Evolutionary conservation across 2,888 invertebrate genomes (phyloP).

Genomic region (Ornithoptera alexandrae): DNA sequence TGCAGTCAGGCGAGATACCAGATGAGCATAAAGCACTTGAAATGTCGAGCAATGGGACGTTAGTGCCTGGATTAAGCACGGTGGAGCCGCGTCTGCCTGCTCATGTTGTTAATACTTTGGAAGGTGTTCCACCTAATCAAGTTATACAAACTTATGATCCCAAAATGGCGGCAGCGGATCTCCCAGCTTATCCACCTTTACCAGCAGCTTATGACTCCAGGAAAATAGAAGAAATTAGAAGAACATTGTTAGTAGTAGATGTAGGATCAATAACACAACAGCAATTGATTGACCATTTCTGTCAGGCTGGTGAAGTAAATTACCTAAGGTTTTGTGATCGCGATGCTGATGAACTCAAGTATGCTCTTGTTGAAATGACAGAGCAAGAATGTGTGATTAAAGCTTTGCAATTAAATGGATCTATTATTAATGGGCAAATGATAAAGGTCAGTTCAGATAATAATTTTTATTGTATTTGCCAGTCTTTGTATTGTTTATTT

Average conservation of each 20-base stretch:
- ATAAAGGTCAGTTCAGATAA: slow-evolving; percentile 62
- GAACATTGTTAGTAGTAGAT: slow-evolving; percentile 93
- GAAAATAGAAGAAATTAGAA: slow-evolving; percentile 96
- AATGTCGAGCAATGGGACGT: slow-evolving; percentile 92
- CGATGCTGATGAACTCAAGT: slow-evolving; percentile 86
- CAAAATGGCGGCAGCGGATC: slow-evolving; percentile 87
- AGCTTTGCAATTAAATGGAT: slow-evolving; percentile 92
- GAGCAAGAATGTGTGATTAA: slow-evolving; percentile 93
- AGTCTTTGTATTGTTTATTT: too few species aligned
- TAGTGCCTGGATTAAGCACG: slow-evolving; percentile 91
- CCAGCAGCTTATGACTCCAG: slow-evolving; percentile 92
- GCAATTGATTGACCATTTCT: slow-evolving; percentile 93
- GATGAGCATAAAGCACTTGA: slow-evolving; percentile 97
- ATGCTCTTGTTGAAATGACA: slow-evolving; percentile 95
- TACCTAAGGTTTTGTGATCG: slow-evolving; percentile 95
- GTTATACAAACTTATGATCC: slow-evolving; percentile 95
- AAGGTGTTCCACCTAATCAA: slow-evolving; percentile 90
- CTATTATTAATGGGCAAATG: slow-evolving; percentile 85
- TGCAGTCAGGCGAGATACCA: slow-evolving; percentile 93
- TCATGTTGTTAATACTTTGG: slow-evolving; percentile 92
- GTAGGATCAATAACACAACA: slow-evolving; percentile 87
- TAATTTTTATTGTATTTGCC: not conserved
- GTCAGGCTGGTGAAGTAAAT: slow-evolving; percentile 94
- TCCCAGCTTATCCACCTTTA: slow-evolving; percentile 94
- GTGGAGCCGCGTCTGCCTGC: slow-evolving; percentile 93